A percentile compares a stretch with the other conserved stretches of the same genome.
These are phyloP conservation scores for Urocolius indicus DNA, from an alignment of 2,113 vertebrate genomes.

Conservation along the genomic window DNA sequence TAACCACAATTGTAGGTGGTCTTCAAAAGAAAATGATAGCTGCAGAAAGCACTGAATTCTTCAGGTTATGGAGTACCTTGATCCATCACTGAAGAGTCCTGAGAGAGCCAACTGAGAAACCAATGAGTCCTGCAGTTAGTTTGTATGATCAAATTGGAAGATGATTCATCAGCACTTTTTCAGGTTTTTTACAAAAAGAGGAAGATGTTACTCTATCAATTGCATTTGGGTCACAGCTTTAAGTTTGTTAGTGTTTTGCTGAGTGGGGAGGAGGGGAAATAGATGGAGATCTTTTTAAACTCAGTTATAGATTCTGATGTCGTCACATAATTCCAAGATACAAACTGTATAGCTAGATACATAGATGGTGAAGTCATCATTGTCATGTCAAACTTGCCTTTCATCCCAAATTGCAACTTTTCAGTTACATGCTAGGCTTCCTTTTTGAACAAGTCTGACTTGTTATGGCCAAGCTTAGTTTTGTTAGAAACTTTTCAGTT, in stretches of 20 bases:
- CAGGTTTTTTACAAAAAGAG: neutral
- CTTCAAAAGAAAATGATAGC: neutral
- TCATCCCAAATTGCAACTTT: neutral
- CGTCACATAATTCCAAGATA: neutral
- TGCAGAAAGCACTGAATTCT: neutral
- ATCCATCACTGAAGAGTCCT: neutral
- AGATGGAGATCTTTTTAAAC: neutral
- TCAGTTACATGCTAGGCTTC: neutral
- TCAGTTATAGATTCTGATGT: neutral
- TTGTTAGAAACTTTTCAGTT: neutral
- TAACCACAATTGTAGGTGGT: neutral
- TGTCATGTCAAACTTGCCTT: neutral
- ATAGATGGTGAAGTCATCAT: neutral
- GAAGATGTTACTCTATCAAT: neutral
- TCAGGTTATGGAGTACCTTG: neutral
- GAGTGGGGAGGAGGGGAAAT: neutral
- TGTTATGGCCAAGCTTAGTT: neutral
- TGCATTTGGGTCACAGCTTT: neutral
- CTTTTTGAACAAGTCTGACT: neutral
- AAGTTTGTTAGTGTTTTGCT: neutral
- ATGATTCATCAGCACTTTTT: neutral
- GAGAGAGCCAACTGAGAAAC: neutral
- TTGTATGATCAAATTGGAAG: neutral
- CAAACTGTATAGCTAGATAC: neutral
- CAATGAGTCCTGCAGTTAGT: neutral